These are phyloP conservation scores for Dryococelus australis DNA, from an alignment of 2,888 invertebrate genomes.

Conservation along the genomic window DNA sequence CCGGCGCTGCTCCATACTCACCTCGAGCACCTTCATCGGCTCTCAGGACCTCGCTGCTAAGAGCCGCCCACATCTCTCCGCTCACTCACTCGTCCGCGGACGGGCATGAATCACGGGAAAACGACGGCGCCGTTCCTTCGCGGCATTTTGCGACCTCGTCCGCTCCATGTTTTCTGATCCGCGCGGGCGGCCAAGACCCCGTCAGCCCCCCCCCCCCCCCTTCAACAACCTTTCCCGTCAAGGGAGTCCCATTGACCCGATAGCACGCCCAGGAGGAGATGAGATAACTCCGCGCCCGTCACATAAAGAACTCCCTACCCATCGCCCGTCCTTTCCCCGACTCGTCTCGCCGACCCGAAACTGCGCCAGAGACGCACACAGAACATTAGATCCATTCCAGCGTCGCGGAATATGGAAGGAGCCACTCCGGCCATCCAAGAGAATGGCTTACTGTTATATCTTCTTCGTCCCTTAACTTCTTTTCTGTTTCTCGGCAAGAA, in stretches of 20 bases:
- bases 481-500: not conserved
- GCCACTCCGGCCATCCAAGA: conserved; percentile 16
- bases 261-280: too few species aligned
- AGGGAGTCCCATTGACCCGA: not conserved
- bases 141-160: too few species aligned
- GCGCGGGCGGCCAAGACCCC: not conserved
- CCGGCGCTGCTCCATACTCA: too few species aligned
- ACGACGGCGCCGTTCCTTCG: too few species aligned
- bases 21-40: too few species aligned
- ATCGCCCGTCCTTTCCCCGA: not conserved
- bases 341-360: not conserved
- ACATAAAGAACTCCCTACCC: conserved; percentile 19
- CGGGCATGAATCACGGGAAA: too few species aligned
- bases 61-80: too few species aligned
- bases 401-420: conserved; percentile 25
- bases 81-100: too few species aligned
- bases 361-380: conserved; percentile 19
- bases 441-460: conserved; percentile 29
- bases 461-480: conserved; percentile 9
- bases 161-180: too few species aligned
- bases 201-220: not conserved
- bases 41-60: too few species aligned
- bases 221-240: not conserved
- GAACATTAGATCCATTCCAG: conserved; percentile 9
- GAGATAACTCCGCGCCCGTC: not conserved